Base-by-base conservation (phyloP, 2,888 invertebrate genomes). In the Cetonia aurata region DNA sequence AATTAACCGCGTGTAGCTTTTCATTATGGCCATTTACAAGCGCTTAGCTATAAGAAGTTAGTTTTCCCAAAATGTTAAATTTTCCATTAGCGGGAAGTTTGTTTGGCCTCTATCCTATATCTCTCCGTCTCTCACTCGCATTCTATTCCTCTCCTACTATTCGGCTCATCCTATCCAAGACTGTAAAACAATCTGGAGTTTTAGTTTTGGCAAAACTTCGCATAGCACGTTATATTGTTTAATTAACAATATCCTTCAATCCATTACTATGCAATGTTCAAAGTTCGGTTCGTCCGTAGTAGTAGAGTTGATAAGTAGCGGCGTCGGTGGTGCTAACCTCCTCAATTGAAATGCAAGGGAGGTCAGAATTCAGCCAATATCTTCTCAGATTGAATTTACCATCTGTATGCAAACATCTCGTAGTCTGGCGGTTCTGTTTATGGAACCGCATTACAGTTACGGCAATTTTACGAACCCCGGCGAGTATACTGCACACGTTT, bases 381-480 rank as follows among this genome's bases (percentile, higher is more conserved):
- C 67, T 44, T 44, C 48, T 48, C 71, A 67, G 71, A 71, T 71
- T 71, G 67, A 71, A 71, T 71, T 67, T 71, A 67, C 71, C 67
- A 69, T 69, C 69, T 69, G 69, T 60, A 69, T 69, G 50, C 69
- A 69, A 69, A 69, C 69, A 69, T 50, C 48, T 44, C 57, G 69
- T 25, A 25, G 25, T 46, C 41, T 17, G 13, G 59, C 60, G 48
- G 59, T 52, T 42, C 41, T 60, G 25, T 59, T 69, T 48, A 59
- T 59, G 52, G 42, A 50, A 17, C 50, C 60, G 59, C 60, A 44
- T 52, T 42, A 60, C 52, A 25, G 53, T 69, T 69, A 60, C 69
- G 56, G 42, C 44, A 46, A 13, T 67, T 67, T 44, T 17, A 41
- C 55, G 55, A 56, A 44, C 6, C 10, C 15, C 6, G 9, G 37